Conservation (phyloP, 2,113 vertebrate genomes). For the Centropus bengalensis region DNA sequence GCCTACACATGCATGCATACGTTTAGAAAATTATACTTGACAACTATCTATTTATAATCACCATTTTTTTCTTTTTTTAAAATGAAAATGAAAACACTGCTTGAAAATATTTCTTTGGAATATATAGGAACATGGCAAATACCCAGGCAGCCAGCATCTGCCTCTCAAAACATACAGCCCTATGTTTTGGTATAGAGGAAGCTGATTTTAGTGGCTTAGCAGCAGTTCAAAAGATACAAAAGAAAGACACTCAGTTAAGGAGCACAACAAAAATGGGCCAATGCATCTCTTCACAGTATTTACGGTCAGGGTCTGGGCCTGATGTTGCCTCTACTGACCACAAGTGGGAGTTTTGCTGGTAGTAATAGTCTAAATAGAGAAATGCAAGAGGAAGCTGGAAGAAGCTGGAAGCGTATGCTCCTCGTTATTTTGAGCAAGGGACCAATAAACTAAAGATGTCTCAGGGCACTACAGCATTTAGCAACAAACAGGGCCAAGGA, state of each 20-base stretch:
- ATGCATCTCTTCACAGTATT: neutral
- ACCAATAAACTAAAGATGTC: neutral
- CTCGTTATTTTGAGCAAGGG: neutral
- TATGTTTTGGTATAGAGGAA: neutral
- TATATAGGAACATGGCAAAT: neutral
- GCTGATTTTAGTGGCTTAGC: neutral
- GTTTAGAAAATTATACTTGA: neutral
- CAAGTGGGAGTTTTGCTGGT: slow-evolving; percentile 2
- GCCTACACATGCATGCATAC: neutral
- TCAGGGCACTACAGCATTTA: neutral
- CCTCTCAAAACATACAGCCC: neutral
- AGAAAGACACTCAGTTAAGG: neutral
- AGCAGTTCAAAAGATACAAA: neutral
- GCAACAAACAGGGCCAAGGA: neutral
- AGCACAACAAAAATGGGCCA: neutral
- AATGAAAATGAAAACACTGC: neutral
- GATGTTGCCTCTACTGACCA: neutral
- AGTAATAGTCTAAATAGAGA: neutral
- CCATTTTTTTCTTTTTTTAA: neutral
- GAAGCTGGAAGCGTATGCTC: neutral
- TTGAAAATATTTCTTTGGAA: neutral
- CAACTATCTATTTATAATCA: neutral
- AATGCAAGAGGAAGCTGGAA: neutral
- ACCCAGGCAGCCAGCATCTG: neutral
- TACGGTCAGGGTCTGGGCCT: neutral